These are phyloP conservation scores for Lagenorhynchus albirostris DNA, from an alignment of 2,113 vertebrate species.

Conservation along the genomic window DNA sequence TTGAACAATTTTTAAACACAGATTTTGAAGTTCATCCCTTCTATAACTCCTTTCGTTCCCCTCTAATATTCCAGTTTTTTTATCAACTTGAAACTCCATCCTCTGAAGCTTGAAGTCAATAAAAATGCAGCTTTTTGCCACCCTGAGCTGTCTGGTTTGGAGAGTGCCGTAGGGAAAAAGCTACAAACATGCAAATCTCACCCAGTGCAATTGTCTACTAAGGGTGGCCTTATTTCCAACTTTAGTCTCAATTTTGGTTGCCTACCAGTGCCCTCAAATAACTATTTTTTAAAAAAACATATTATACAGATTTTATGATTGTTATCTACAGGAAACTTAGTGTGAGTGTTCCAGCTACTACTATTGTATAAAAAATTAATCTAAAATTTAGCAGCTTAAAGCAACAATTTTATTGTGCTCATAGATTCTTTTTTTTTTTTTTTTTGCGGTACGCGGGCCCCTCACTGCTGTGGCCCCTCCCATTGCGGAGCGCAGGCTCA, in stretches of 20 bases:
- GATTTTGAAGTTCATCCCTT: not conserved
- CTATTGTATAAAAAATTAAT: not conserved
- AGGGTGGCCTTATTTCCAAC: not conserved
- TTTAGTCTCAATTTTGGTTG: not conserved
- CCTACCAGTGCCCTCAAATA: not conserved
- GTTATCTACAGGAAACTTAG: not conserved
- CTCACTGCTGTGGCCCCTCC: too few species aligned
- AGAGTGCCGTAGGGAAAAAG: not conserved
- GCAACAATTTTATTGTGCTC: not conserved
- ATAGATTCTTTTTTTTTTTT: not conserved
- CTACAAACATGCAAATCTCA: not conserved
- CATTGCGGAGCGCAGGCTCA: too few species aligned
- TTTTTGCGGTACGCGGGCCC: too few species aligned
- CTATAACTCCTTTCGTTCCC: not conserved
- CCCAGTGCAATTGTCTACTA: not conserved
- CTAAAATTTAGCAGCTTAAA: not conserved
- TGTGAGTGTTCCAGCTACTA: not conserved
- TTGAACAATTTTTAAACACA: not conserved
- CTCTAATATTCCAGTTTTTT: not conserved
- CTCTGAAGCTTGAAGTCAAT: not conserved
- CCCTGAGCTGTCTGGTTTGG: not conserved
- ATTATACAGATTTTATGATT: not conserved
- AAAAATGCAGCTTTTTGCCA: not conserved
- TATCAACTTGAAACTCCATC: not conserved
- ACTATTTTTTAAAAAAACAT: not conserved